Percentiles rank a stretch among this genome's conserved stretches.
Conservation (phyloP, 2,797 vertebrate genomes). For the Halcyon badia region DNA sequence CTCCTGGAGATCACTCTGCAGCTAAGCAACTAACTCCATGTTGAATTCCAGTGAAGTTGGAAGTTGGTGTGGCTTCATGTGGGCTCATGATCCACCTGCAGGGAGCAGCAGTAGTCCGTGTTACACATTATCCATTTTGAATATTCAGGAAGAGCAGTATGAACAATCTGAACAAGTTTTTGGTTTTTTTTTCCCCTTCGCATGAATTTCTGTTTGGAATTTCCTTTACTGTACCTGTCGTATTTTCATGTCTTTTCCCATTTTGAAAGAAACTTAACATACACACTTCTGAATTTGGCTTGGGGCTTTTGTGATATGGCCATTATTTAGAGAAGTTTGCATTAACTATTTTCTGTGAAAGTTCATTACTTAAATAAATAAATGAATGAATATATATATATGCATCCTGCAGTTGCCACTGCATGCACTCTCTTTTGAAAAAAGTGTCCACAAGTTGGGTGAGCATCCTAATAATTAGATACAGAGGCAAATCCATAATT, state of each 20-base stretch:
- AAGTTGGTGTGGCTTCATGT: background rate
- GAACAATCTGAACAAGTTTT: background rate
- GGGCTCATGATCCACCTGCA: slow-evolving; percentile 31
- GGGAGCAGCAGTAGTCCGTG: slow-evolving; percentile 54
- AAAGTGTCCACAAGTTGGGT: background rate
- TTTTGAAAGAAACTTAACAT: background rate
- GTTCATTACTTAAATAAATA: background rate
- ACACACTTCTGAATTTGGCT: background rate
- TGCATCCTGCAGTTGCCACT: background rate
- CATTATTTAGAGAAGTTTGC: background rate
- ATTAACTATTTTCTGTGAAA: background rate
- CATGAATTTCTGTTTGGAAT: background rate
- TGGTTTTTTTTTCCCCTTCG: background rate
- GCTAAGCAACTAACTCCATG: background rate
- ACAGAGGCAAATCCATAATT: background rate
- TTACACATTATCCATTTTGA: background rate
- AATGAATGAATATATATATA: background rate
- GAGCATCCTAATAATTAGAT: background rate
- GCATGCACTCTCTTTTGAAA: background rate
- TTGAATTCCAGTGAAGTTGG: background rate
- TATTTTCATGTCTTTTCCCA: background rate
- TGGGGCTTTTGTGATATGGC: background rate
- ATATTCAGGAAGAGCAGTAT: background rate
- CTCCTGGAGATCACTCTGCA: background rate
- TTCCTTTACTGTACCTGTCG: fast-evolving